These are phyloP conservation scores for Aphidoletes aphidimyza DNA, from an alignment of 2,888 invertebrate species.

Conservation along the genomic window DNA sequence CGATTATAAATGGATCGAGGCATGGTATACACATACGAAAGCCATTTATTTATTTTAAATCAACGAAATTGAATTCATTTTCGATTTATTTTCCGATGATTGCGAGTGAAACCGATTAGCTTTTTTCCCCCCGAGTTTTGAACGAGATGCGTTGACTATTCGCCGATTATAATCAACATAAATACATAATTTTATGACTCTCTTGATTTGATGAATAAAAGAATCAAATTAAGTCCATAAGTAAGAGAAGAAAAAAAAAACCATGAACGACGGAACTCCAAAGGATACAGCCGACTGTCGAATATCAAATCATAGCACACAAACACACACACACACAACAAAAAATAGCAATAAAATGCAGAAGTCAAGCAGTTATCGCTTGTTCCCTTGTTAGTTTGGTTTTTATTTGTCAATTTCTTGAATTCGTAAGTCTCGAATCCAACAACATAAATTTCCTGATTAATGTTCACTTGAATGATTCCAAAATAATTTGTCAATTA, in stretches of 20 bases:
- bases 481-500: slow-evolving; percentile 54
- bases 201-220: too few relatives aligned
- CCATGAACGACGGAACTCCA: neutral
- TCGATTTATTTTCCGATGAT: neutral
- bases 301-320: too few relatives aligned
- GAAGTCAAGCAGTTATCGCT: slow-evolving; percentile 32
- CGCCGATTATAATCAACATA: neutral
- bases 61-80: slow-evolving; percentile 29
- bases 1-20: neutral
- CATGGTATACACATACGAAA: slow-evolving; percentile 3
- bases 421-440: neutral
- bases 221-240: neutral
- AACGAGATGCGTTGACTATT: neutral
- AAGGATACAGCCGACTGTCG: neutral
- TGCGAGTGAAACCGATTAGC: neutral
- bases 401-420: neutral
- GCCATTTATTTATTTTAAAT: slow-evolving; percentile 7
- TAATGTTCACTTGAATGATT: slow-evolving; percentile 3
- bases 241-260: neutral
- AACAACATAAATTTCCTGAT: slow-evolving; percentile 54
- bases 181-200: slow-evolving; percentile 36
- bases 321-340: neutral
- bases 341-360: slow-evolving; percentile 27
- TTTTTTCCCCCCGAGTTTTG: neutral
- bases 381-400: neutral